Evolutionary conservation across 2,888 invertebrate genomes (phyloP).

Genomic region (Venustoraphidia nigricollis): DNA sequence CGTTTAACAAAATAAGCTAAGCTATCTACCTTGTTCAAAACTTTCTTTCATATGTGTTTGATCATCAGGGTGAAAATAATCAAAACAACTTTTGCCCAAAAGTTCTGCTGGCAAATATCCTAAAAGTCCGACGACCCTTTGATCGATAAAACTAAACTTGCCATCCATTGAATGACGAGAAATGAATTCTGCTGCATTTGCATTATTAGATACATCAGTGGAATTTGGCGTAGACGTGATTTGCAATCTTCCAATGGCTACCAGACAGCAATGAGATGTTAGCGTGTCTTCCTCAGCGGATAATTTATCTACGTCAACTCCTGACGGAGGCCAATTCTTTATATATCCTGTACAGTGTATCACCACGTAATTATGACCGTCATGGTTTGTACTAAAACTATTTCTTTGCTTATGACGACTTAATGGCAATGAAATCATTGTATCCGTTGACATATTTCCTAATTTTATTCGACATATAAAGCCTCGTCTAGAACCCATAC

Average conservation of each 20-base stretch:
- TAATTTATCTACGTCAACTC: constrained; percentile 62
- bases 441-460: constrained; percentile 53
- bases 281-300: constrained; percentile 49
- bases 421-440: constrained; percentile 55
- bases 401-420: constrained; percentile 78
- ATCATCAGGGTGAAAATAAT: constrained; percentile 88
- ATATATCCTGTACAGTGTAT: constrained; percentile 96
- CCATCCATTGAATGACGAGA: constrained; percentile 85
- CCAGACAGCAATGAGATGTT: constrained; percentile 77
- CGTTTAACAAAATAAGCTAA: neutral
- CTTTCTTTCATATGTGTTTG: constrained; percentile 85
- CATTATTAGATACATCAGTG: constrained; percentile 37
- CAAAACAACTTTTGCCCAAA: constrained; percentile 80
- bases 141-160: constrained; percentile 91
- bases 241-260: constrained; percentile 87
- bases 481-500: constrained; percentile 89
- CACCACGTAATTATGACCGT: constrained; percentile 86
- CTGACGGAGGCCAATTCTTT: constrained; percentile 87
- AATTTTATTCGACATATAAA: constrained; percentile 94
- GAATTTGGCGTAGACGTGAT: constrained; percentile 81
- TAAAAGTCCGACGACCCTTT: constrained; percentile 70
- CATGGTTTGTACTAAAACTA: constrained; percentile 72
- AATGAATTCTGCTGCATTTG: constrained; percentile 74
- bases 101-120: constrained; percentile 83
- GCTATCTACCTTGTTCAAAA: constrained; percentile 64